A percentile compares a stretch with the other conserved stretches of the same genome.
Conservation (phyloP, 2,113 vertebrate genomes). For the Apeltes quadracus region DNA sequence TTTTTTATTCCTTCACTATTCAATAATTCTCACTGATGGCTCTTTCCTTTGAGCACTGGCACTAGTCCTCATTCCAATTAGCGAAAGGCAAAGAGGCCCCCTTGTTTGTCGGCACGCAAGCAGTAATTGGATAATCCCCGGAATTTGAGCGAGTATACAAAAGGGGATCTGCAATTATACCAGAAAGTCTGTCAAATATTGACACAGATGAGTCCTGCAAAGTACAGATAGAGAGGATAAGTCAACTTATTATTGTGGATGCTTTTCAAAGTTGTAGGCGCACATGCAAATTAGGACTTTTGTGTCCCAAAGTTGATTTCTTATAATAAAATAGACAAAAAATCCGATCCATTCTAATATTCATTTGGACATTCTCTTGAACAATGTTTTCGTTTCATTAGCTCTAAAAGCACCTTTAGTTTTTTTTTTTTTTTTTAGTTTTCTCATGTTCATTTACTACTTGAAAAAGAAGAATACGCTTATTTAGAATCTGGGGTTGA, state of each 20-base stretch:
- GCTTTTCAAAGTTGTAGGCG: slow-evolving; percentile 22
- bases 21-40: slow-evolving; percentile 70
- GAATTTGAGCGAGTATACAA: slow-evolving; percentile 72
- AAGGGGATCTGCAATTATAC: slow-evolving; percentile 76
- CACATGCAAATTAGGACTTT: slow-evolving; percentile 27
- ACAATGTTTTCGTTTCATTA: slow-evolving; percentile 37
- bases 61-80: slow-evolving; percentile 69
- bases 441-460: slow-evolving; percentile 19
- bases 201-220: slow-evolving; percentile 72
- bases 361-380: slow-evolving; percentile 1
- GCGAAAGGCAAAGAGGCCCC: slow-evolving; percentile 69
- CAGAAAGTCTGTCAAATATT: slow-evolving; percentile 73
- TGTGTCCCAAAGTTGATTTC: slow-evolving; percentile 18
- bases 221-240: slow-evolving; percentile 58
- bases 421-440: too few relatives aligned
- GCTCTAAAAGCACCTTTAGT: slow-evolving; percentile 35
- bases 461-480: neutral
- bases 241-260: slow-evolving; percentile 49
- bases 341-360: slow-evolving; percentile 21
- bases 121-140: slow-evolving; percentile 78
- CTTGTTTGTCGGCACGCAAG: slow-evolving; percentile 74
- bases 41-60: slow-evolving; percentile 62
- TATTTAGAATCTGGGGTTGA: neutral
- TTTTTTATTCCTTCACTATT: slow-evolving; percentile 48
- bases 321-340: slow-evolving; percentile 10